phyloP scores from a whole-genome alignment of 2,797 vertebrate species.

The Darevskia nairensis region DNA sequence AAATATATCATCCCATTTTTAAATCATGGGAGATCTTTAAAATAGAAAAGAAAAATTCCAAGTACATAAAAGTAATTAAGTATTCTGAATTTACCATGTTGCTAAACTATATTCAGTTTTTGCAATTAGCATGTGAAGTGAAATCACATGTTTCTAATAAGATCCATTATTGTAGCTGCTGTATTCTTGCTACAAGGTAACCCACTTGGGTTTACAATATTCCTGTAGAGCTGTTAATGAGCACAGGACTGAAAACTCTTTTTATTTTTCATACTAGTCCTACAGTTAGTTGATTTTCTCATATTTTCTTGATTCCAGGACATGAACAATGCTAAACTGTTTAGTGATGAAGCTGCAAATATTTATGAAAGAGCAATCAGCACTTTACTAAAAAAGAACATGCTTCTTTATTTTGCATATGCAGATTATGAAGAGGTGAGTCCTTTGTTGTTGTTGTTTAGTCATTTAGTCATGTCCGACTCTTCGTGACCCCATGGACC shows the following conservation, averaged over 20 bases:
- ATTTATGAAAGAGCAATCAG: slow-evolving; percentile 99
- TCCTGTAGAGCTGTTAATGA: not conserved
- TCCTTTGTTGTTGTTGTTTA: slow-evolving; percentile 18
- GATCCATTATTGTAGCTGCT: not conserved
- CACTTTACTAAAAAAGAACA: slow-evolving; percentile 98
- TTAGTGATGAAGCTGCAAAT: slow-evolving; percentile 98
- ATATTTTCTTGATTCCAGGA: slow-evolving; percentile 81
- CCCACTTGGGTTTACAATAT: slow-evolving; percentile 14
- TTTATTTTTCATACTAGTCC: slow-evolving; percentile 15
- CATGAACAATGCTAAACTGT: slow-evolving; percentile 99
- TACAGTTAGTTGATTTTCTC: not conserved
- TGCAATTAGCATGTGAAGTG: not conserved
- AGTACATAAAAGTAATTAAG: not conserved
- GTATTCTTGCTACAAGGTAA: slow-evolving; percentile 18
- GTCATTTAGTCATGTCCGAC: no score
- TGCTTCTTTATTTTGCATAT: slow-evolving; percentile 99
- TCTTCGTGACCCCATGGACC: no score
- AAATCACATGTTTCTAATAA: not conserved
- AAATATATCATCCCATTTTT: rapidly evolving
- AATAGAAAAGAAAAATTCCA: slow-evolving; percentile 3
- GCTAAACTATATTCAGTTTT: slow-evolving; percentile 2
- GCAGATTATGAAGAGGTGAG: slow-evolving; percentile 98
- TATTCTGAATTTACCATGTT: not conserved
- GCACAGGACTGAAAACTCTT: not conserved
- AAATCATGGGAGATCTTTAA: not conserved